Conservation (phyloP, 2,888 invertebrate species). For the Myathropa florea region DNA sequence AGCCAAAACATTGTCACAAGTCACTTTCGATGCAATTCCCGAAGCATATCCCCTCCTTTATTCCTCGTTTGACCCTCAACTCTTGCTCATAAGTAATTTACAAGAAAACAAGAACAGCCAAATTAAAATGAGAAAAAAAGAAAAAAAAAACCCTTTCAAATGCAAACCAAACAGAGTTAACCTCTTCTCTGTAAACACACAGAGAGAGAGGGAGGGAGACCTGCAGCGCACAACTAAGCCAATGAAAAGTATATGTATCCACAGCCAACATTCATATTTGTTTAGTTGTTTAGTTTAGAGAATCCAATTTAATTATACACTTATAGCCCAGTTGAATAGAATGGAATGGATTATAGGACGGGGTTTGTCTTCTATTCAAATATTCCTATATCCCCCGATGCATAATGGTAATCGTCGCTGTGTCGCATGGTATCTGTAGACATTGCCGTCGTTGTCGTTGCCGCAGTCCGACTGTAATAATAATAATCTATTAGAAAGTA, state of each 20-base stretch:
- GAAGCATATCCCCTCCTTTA: no score
- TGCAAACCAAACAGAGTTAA: slow-evolving; percentile 60
- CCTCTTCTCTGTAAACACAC: slow-evolving; percentile 56
- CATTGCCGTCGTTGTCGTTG: neutral
- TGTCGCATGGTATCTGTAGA: neutral
- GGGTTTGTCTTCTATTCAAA: slow-evolving; percentile 63
- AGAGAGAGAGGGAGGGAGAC: slow-evolving; percentile 22
- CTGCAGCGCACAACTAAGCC: neutral
- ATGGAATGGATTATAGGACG: neutral
- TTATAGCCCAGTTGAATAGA: slow-evolving; percentile 49
- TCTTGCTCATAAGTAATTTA: neutral
- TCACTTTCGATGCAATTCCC: no score
- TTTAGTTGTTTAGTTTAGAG: slow-evolving; percentile 64
- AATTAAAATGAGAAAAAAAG: no score
- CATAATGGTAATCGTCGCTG: slow-evolving; percentile 46
- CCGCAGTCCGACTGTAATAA: slow-evolving; percentile 61
- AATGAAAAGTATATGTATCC: neutral
- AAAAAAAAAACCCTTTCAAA: slow-evolving; percentile 50
- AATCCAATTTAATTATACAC: slow-evolving; percentile 68
- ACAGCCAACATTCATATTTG: slow-evolving; percentile 41
- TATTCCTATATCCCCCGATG: slow-evolving; percentile 63
- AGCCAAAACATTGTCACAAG: no score
- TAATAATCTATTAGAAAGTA: slow-evolving; percentile 70
- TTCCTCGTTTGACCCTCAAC: no score
- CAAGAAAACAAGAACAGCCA: slow-evolving; percentile 5